Conservation (phyloP, 35 echinoderm and acorn worm species). For the Holothuria glaberrima region DNA sequence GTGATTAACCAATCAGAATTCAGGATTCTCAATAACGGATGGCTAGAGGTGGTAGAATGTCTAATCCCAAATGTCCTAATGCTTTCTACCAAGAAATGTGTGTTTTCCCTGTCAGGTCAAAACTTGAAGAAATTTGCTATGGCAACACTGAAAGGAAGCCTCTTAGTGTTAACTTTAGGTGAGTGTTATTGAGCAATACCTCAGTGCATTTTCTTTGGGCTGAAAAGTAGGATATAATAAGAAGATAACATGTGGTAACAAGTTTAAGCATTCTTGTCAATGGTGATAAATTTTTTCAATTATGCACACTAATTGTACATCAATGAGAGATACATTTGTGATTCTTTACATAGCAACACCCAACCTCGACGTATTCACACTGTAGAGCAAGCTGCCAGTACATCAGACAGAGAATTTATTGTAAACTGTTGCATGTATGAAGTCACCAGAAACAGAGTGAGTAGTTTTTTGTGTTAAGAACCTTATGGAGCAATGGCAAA, state of each 20-base stretch:
- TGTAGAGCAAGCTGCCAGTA: conserved; percentile 60
- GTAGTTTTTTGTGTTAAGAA: too few relatives aligned
- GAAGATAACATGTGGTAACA: too few relatives aligned
- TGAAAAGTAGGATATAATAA: too few relatives aligned
- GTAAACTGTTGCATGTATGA: conserved; percentile 70
- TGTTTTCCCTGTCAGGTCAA: conserved; percentile 51
- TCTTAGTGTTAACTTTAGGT: conserved; percentile 87
- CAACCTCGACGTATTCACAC: conserved; percentile 93
- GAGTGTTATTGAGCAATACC: neutral
- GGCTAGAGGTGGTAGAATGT: too few relatives aligned
- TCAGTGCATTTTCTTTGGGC: too few relatives aligned
- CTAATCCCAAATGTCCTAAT: neutral
- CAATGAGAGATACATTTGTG: too few relatives aligned
- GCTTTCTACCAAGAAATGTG: neutral
- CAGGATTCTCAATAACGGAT: too few relatives aligned
- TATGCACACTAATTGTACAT: too few relatives aligned
- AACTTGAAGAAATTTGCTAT: conserved; percentile 90
- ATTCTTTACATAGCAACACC: conserved; percentile 35
- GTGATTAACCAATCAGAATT: too few relatives aligned
- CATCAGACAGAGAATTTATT: conserved; percentile 49
- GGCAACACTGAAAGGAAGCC: conserved; percentile 82
- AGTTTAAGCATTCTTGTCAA: too few relatives aligned
- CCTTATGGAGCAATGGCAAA: too few relatives aligned
- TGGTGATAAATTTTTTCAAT: too few relatives aligned
- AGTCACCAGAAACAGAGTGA: conserved; percentile 60